phyloP scores from a whole-genome alignment of 92 coral and sea anemone genomes.

The Parazoanthus swiftii region DNA sequence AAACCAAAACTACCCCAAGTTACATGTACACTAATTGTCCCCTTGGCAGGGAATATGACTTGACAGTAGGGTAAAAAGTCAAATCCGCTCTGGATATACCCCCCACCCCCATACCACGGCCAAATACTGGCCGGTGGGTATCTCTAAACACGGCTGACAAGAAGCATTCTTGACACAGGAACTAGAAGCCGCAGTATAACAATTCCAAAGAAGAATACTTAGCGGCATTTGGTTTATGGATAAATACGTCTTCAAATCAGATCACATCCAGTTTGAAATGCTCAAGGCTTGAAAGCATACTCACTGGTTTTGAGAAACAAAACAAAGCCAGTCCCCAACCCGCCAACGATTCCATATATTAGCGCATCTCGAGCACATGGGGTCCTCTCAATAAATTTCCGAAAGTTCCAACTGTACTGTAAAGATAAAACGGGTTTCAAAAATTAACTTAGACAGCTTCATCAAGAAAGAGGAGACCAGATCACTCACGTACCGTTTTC shows the following conservation, averaged over 20 bases:
- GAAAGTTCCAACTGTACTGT: constrained; percentile 78
- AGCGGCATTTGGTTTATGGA: not conserved
- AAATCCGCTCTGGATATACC: no score
- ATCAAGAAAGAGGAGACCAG: not conserved
- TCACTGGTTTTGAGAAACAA: constrained; percentile 86
- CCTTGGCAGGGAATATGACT: no score
- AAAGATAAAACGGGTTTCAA: not conserved
- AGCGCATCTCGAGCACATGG: constrained; percentile 92
- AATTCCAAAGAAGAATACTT: not conserved
- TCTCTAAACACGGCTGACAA: no score
- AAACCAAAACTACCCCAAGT: no score
- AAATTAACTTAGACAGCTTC: not conserved
- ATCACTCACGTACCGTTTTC: constrained; percentile 43
- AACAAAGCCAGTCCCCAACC: constrained; percentile 62
- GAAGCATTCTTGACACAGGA: not conserved
- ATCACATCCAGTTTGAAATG: not conserved
- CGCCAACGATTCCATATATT: constrained; percentile 81
- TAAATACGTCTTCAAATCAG: not conserved
- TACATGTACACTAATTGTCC: no score
- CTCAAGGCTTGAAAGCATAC: constrained; percentile 20
- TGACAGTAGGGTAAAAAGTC: no score
- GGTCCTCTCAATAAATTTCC: constrained; percentile 75
- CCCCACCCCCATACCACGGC: no score
- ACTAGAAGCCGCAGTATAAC: not conserved
- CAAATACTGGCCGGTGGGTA: no score